Evolutionary conservation across 2,797 vertebrate species (phyloP).

Genomic region (Holocentrus rufus): DNA sequence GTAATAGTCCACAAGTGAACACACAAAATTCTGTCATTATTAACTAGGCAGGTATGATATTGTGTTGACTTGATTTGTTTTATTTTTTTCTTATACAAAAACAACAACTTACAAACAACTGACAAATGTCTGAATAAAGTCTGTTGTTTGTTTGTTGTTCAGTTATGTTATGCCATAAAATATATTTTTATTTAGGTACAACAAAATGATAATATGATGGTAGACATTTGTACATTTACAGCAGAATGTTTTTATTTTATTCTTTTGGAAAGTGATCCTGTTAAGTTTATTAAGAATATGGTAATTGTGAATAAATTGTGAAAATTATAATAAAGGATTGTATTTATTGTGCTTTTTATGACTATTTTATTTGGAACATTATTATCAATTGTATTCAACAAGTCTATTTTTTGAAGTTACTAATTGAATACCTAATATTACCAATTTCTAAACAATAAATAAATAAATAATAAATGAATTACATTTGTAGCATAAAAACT

Average conservation of each 20-base stretch:
- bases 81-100: constrained; percentile 8
- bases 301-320: constrained; percentile 34
- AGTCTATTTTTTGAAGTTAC: not conserved
- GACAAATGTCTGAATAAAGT: not conserved
- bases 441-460: no score
- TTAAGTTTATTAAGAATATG: constrained; percentile 8
- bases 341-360: not conserved
- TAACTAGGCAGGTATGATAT: not conserved
- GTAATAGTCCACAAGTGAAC: not conserved
- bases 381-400: not conserved
- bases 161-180: not conserved
- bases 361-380: not conserved
- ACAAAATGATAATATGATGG: constrained; percentile 1
- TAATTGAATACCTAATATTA: no score
- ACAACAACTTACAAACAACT: not conserved
- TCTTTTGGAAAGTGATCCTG: constrained; percentile 17
- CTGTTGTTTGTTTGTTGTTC: constrained; percentile 1
- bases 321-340: not conserved
- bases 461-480: not conserved
- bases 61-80: not conserved
- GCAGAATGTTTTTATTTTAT: constrained; percentile 12
- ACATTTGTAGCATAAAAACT: not conserved
- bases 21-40: not conserved
- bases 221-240: not conserved
- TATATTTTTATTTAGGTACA: constrained; percentile 2